A percentile compares a stretch with the other conserved stretches of the same genome.
Conservation (phyloP, 2,113 vertebrate species). For the Cyprinodon tularosa region DNA sequence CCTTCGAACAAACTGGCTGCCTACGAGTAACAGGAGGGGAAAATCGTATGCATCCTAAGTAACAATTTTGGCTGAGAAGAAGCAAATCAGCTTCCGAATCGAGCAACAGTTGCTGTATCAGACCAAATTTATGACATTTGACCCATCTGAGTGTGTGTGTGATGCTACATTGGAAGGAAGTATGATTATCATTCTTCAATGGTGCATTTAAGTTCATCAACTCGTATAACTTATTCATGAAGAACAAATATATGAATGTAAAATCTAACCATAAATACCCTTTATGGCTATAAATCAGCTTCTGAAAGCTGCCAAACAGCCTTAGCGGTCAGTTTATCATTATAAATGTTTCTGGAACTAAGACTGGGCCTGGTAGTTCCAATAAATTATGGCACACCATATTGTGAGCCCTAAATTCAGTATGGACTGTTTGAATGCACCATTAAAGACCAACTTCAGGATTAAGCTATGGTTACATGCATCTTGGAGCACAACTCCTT, state of each 20-base stretch:
- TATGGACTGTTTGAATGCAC: constrained; percentile 1
- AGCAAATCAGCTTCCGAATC: constrained; percentile 7
- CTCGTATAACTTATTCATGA: neutral
- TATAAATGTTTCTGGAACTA: neutral
- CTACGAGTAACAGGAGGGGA: neutral
- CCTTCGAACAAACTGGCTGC: constrained; percentile 37
- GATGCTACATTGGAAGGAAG: neutral
- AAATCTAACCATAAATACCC: no score
- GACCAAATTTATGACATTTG: constrained; percentile 5
- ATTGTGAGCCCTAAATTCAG: neutral
- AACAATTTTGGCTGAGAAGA: neutral
- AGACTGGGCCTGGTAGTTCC: neutral
- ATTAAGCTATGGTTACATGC: neutral
- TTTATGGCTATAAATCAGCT: neutral
- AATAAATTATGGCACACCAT: neutral
- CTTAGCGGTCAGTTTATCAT: neutral
- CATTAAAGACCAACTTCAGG: neutral
- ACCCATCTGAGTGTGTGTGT: neutral
- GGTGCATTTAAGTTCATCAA: constrained; percentile 6
- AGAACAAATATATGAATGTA: no score
- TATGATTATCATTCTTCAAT: neutral
- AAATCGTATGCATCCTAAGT: constrained; percentile 3
- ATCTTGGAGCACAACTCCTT: neutral
- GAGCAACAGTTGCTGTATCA: constrained; percentile 4
- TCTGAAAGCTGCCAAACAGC: neutral